phyloP scores from a whole-genome alignment of 1,140 invertebrate genomes.

The Drosophila ercepeae region DNA sequence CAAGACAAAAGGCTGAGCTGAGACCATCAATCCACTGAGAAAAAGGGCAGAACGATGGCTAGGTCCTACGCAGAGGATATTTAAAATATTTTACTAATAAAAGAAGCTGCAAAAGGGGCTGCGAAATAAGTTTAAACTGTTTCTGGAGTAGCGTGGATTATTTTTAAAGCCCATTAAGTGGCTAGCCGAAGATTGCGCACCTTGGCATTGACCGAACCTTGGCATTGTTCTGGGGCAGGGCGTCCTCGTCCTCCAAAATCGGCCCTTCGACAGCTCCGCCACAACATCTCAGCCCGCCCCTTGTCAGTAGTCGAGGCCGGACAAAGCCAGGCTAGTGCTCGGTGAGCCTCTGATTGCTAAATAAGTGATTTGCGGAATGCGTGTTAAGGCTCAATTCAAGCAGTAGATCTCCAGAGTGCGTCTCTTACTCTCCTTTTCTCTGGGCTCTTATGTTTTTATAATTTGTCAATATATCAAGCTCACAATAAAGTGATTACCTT shows the following conservation, averaged over 20 bases:
- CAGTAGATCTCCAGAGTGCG: constrained; percentile 28
- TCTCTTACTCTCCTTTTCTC: not conserved
- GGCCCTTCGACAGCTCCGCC: constrained; percentile 56
- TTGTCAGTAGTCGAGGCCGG: constrained; percentile 4
- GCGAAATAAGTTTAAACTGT: too few species aligned
- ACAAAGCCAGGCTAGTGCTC: not conserved
- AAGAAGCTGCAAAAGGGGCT: too few species aligned
- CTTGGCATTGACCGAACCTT: constrained; percentile 31
- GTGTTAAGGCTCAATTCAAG: constrained; percentile 57
- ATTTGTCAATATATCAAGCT: constrained; percentile 78
- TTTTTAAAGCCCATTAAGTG: constrained; percentile 79
- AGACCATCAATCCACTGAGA: constrained; percentile 7
- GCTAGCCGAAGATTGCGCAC: constrained; percentile 42
- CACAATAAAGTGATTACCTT: constrained; percentile 78
- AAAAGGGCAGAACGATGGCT: not conserved
- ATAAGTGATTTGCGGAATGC: constrained; percentile 73
- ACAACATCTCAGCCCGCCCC: constrained; percentile 25
- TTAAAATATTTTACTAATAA: too few species aligned
- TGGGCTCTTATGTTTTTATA: constrained; percentile 62
- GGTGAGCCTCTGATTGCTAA: constrained; percentile 63
- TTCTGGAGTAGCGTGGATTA: too few species aligned
- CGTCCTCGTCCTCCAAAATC: constrained; percentile 69
- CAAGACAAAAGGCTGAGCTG: too few species aligned
- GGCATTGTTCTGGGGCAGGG: constrained; percentile 60
- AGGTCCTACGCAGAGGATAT: not conserved